These are phyloP conservation scores for Hirudinaria manillensis DNA, from an alignment of 2,888 invertebrate genomes.

Conservation along the genomic window DNA sequence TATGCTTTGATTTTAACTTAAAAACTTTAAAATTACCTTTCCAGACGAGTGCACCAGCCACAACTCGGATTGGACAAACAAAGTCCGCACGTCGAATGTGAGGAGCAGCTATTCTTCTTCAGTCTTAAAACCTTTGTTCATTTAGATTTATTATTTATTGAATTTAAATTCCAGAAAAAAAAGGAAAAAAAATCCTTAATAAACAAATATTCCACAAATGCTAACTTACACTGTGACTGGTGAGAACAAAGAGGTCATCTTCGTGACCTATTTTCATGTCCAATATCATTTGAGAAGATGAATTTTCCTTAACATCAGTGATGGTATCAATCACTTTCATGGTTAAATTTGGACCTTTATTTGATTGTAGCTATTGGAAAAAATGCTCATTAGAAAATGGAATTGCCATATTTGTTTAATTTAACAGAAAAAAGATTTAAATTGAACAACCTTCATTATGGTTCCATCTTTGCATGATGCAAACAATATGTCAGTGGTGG, in stretches of 20 bases:
- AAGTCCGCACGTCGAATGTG: not conserved
- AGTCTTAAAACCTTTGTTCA: constrained; percentile 4
- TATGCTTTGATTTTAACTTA: no score
- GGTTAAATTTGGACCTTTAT: no score
- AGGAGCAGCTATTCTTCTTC: not conserved
- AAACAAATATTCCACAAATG: no score
- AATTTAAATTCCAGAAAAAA: no score
- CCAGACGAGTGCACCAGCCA: not conserved
- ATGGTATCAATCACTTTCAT: not conserved
- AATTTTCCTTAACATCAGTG: not conserved
- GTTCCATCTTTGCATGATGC: not conserved
- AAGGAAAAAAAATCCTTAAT: not conserved
- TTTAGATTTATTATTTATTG: no score
- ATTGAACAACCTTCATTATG: not conserved
- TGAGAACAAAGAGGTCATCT: constrained; percentile 6
- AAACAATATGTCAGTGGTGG: not conserved
- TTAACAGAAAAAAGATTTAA: not conserved
- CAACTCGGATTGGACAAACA: not conserved
- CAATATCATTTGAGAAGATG: not conserved
- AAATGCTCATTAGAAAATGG: no score
- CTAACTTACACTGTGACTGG: constrained; percentile 7
- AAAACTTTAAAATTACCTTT: not conserved
- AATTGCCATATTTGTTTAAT: no score
- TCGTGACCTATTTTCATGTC: constrained; percentile 11
- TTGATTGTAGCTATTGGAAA: no score